Evolutionary conservation across 2,888 invertebrate genomes (phyloP), one percentile per base, ranked within the genome.

Genomic region (Nephrotoma flavescens): DNA sequence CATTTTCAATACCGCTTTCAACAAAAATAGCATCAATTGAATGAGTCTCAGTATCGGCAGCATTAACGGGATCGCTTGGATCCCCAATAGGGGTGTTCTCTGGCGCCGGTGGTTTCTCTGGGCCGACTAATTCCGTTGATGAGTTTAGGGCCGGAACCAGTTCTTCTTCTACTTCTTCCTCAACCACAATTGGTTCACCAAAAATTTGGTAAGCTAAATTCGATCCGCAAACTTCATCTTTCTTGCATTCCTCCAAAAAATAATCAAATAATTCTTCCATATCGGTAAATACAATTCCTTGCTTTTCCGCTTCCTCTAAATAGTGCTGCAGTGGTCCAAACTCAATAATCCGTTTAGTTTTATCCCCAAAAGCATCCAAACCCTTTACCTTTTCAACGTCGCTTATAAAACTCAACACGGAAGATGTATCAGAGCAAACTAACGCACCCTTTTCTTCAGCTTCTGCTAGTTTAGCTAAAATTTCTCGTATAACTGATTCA

Each of bases 261-360:
- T 87, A 88, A 42, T 88, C 86, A 41, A 88, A 87, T 19, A 88
- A 87, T 41, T 87, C 87, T 11, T 88, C 87, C 0, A 88, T 86
- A 83, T 85, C 87, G 41, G 87, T 86, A 87, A 88, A 88, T 19
- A 86, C 71, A 1, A 87, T 7, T 11, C 87, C 87, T 15, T 47
- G 45, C 15, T 87, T 42, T 41, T 86, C n/a, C 0, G 88, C 88
- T 6, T 45, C 57, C 1, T 87, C 86, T n/a, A 88, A 41, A 45
- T 87, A 86, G n/a, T 87, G 44, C 83, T 87, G 87, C 0, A 88
- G 41, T 6, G 86, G 85, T 6, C 86, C 83, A 44, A 87, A 42
- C 19, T 87, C 86, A 47, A 87, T 71, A 9, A 42, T 83, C 9
- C 57, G 19, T 2, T 42, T 12, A 19, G 86, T 45, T 86, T 83